Base-by-base conservation (phyloP, 92 coral and sea anemone species). In the Palythoa caribaeorum region DNA sequence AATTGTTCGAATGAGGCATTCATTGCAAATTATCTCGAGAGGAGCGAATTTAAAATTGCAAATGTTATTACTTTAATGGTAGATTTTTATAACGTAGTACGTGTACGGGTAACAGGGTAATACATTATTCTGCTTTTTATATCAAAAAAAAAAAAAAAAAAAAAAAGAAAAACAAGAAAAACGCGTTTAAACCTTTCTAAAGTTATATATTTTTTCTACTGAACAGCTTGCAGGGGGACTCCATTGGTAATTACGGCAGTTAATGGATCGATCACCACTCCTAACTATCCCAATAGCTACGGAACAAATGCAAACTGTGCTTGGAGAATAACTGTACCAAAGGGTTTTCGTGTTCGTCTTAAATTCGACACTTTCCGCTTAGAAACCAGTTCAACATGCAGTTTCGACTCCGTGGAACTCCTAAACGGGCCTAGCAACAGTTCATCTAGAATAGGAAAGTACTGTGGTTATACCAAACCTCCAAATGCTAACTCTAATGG, bases 241-340 rank as follows among this genome's bases (percentile, higher is more conserved):
- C 77, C 77, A 1, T 6, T 1, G 7, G 77, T 5, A 9, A 73
- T 73, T 39, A 15, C 52, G 17, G 78, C 78, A 73, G 6, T 52
- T 16, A 73, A 20, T 36, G 78, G 54, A 39, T 38, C 28, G 8
- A 40, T 73, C 16, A 71, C 40, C 1, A 71, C 5, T 28, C 91
- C 91, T 15, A 80, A 86, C 8, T 80, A 72, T 35, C 91, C 91
- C 19, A n/a, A 17, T 14, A 54, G 35, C 16, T 88, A 88, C 50
- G 71, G 70, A 15, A 52, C 80, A 52, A 80, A 72, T 53, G n/a
- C 57, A 40, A 57, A 72, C 2, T 88, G 91, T 35, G 76, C 51
- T 47, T 88, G 91, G 91, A 80, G 62, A 2, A 80, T 88, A 28
- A 71, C 76, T 2, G 91, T 88, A 0, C 78, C 78, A n/a, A 17